Conservation (phyloP, 2,797 vertebrate genomes). For the Gymnodraco acuticeps region DNA sequence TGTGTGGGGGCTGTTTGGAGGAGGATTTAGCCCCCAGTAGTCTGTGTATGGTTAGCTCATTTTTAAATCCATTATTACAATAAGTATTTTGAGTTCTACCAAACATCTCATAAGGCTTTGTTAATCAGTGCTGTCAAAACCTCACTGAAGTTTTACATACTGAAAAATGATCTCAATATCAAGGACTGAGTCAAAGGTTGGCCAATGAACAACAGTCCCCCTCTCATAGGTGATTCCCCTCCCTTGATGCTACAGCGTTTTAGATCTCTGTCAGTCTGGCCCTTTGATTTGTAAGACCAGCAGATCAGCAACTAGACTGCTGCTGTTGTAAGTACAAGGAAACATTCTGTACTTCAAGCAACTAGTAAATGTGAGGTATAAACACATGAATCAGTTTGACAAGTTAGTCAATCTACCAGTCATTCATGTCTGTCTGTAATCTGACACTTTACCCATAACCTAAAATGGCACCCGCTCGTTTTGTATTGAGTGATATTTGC, state of each 20-base stretch:
- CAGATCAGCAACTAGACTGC: constrained; percentile 23
- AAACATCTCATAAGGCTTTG: constrained; percentile 16
- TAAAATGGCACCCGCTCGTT: constrained; percentile 23
- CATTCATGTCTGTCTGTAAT: constrained; percentile 40
- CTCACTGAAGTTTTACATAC: constrained; percentile 4
- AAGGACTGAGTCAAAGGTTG: not conserved
- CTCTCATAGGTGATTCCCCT: constrained; percentile 23
- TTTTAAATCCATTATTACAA: constrained; percentile 18
- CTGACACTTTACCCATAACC: constrained; percentile 49
- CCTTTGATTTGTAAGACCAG: constrained; percentile 42
- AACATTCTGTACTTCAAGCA: constrained; percentile 31
- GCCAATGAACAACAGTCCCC: not conserved
- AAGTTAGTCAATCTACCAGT: constrained; percentile 44
- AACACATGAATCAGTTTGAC: constrained; percentile 42
- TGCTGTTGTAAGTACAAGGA: constrained; percentile 30
- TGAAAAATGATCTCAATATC: not conserved
- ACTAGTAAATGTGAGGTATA: constrained; percentile 38
- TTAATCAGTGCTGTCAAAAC: constrained; percentile 19
- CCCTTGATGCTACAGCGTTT: constrained; percentile 10
- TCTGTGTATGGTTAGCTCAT: constrained; percentile 7
- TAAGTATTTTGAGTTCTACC: constrained; percentile 8
- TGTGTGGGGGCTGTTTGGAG: constrained; percentile 63
- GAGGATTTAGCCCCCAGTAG: constrained; percentile 7
- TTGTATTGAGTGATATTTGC: constrained; percentile 36
- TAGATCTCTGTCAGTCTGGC: constrained; percentile 36